These are phyloP conservation scores for Ormyrus rosae DNA, from an alignment of 2,888 invertebrate species.

Conservation along the genomic window DNA sequence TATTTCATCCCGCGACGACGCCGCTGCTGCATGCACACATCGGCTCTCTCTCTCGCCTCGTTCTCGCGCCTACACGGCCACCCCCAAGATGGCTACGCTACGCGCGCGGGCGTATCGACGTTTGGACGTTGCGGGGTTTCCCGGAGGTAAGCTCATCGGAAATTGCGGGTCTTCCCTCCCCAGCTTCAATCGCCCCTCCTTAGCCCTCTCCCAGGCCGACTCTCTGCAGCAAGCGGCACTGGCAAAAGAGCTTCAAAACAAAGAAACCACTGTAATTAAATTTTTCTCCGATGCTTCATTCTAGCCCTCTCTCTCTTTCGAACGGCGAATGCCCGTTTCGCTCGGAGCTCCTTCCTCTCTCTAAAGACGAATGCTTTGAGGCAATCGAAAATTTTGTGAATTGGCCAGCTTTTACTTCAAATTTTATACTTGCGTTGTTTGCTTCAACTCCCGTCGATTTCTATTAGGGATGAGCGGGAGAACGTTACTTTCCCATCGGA, in stretches of 20 bases:
- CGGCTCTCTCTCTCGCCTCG: not conserved
- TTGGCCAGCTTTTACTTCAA: too few relatives aligned
- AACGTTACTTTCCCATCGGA: too few relatives aligned
- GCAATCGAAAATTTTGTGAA: too few relatives aligned
- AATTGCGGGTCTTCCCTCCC: conserved; percentile 75
- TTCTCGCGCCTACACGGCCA: not conserved
- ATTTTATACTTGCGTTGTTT: too few relatives aligned
- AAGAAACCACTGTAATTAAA: conserved; percentile 53
- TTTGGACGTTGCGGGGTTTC: conserved; percentile 74
- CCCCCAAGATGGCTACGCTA: not conserved
- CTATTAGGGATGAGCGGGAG: too few relatives aligned
- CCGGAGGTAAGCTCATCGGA: conserved; percentile 75
- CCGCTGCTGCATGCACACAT: not conserved
- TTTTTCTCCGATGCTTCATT: conserved; percentile 60
- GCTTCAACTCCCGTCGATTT: too few relatives aligned
- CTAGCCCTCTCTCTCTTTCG: not conserved
- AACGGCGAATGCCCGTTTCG: not conserved
- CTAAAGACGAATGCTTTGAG: not conserved
- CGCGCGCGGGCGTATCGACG: conserved; percentile 72
- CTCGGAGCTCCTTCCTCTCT: conserved; percentile 8
- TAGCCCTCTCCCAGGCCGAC: conserved; percentile 51
- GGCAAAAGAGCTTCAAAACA: conserved; percentile 14
- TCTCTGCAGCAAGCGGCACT: too few relatives aligned
- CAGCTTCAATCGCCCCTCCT: conserved; percentile 68
- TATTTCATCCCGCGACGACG: conserved; percentile 5